Percentiles rank a stretch among this genome's conserved stretches.
Conservation (phyloP, 2,888 invertebrate genomes). For the Ypsolopha scabrella region DNA sequence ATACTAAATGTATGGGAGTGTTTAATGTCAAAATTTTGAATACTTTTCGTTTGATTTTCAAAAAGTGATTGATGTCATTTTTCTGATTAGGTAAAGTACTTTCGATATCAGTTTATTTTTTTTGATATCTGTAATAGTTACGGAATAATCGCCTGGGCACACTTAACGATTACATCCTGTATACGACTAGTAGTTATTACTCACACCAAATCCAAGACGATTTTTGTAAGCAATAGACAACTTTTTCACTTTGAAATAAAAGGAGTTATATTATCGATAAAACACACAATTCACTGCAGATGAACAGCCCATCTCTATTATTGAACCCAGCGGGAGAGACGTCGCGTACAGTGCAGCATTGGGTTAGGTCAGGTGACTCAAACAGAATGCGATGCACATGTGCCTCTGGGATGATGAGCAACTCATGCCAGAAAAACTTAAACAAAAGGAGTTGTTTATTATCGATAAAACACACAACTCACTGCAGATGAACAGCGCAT, state of each 20-base stretch:
- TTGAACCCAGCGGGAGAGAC: constrained; percentile 29
- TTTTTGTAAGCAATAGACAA: no score
- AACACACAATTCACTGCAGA: not conserved
- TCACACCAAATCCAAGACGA: no score
- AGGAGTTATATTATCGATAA: not conserved
- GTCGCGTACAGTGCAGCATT: constrained; percentile 52
- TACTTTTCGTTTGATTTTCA: no score
- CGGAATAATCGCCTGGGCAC: no score
- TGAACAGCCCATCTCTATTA: constrained; percentile 30
- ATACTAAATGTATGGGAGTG: no score
- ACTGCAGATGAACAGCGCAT: constrained; percentile 11
- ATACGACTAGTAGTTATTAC: no score
- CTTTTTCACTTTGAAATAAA: not conserved
- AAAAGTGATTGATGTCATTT: no score
- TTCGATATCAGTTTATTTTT: no score
- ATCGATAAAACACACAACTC: not conserved
- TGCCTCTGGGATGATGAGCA: not conserved
- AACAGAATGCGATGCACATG: constrained; percentile 8
- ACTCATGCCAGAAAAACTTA: not conserved
- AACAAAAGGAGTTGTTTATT: not conserved
- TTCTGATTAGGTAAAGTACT: no score
- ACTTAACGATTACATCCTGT: no score
- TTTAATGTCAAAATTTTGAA: no score
- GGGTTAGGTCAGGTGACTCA: constrained; percentile 64
- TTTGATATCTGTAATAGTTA: no score